Evolutionary conservation across 2,113 vertebrate species (phyloP).

Genomic region (Mus spicilegus): DNA sequence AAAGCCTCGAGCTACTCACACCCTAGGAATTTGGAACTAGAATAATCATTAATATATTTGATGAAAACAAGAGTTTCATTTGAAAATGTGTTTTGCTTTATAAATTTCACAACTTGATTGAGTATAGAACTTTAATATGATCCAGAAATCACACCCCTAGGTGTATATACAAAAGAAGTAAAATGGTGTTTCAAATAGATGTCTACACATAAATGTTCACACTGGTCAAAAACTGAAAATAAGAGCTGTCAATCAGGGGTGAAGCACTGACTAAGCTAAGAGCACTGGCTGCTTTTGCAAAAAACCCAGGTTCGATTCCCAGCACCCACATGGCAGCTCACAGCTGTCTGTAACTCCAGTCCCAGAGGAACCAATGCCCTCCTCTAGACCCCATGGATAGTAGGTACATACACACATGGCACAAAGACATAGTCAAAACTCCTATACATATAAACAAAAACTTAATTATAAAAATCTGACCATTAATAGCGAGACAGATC

Average conservation of each 20-base stretch:
- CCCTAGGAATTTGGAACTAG: constrained; percentile 2
- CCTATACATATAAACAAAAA: not conserved
- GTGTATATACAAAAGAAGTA: constrained; percentile 2
- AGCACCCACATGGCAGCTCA: not conserved
- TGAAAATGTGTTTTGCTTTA: constrained; percentile 45
- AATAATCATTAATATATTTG: not conserved
- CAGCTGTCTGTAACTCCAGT: not conserved
- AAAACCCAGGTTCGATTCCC: not conserved
- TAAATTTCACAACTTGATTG: constrained; percentile 38
- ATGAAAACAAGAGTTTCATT: constrained; percentile 34
- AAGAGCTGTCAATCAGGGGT: constrained; percentile 9
- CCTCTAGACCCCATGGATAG: not conserved
- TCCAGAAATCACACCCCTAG: constrained; percentile 30
- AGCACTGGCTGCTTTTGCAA: not conserved
- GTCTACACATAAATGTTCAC: constrained; percentile 17
- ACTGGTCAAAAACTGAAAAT: constrained; percentile 28
- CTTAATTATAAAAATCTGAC: not conserved
- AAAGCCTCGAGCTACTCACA: constrained; percentile 19
- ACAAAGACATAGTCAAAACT: not conserved
- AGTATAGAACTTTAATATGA: constrained; percentile 38
- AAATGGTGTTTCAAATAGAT: constrained; percentile 47
- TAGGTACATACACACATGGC: not conserved
- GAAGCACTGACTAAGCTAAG: not conserved
- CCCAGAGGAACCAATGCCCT: not conserved
- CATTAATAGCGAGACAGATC: not conserved